Base-by-base conservation (phyloP, 2,113 vertebrate species). In the Semnornis frantzii region DNA sequence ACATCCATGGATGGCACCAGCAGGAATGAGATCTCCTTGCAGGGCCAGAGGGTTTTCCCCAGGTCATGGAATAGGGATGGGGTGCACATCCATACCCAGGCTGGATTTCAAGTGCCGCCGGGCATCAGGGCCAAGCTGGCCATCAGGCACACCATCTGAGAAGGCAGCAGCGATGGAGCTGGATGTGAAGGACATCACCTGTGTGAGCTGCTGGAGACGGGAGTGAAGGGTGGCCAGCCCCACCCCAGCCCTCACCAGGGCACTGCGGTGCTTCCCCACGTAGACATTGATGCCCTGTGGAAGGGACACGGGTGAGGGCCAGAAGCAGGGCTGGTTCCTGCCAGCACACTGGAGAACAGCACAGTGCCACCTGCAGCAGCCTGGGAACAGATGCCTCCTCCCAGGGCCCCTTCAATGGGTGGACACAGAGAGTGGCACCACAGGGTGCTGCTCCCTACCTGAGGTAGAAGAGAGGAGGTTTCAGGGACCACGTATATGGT, bases 21-120 rank as follows among this genome's bases (percentile, higher is more conserved):
- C 25, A 91, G 23, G 55, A 72, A 59, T 0, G 1, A 18, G 1
- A 0, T 5, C 10, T 3, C 16, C 30, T 52, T n/a, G 28, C 25
- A 16, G 5, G 46, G 18, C 25, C 72, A 68, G 48, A 3, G 3
- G 18, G 58, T 9, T 30, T 39, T 37, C 52, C 92, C 6, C 2
- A 6, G 8, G 14, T 30, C 69, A 64, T 34, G 58, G 37, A 25
- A 10, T 0, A 1, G 63, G 63, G n/a, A 12, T 34, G 5, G 57
- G 31, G 28, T 1, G 2, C 60, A 54, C 2, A 1, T 23, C n/a
- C 85, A 0, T 95, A 99, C 99, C 99, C 85, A 98, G 98, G 89
- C 99, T 99, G 97, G 99, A 99, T 92, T 99, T 99, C 91, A 99
- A 98, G 58, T 98, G 95, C 48, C 98, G 98, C 97, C 99, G 98